A percentile compares a stretch with the other conserved stretches of the same genome.
phyloP scores from a whole-genome alignment of 2,888 invertebrate genomes.

The Heliothis peltigera region DNA sequence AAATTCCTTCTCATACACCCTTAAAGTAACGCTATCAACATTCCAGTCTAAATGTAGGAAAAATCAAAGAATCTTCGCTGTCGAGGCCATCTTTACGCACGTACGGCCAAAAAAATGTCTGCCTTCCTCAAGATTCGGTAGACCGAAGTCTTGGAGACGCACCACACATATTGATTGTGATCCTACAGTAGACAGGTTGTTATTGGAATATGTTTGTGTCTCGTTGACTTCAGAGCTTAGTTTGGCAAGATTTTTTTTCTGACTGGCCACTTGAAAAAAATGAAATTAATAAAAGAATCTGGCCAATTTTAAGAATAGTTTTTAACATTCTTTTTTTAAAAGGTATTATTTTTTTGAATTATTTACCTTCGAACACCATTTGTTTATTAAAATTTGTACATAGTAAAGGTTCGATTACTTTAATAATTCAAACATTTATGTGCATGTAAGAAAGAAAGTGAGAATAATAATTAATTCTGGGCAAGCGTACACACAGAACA shows the following conservation, averaged over 20 bases:
- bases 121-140: constrained; percentile 65
- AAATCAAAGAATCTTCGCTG: constrained; percentile 60
- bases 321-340: no score
- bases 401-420: no score
- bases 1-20: constrained; percentile 26
- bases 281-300: no score
- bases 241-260: no score
- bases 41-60: constrained; percentile 56
- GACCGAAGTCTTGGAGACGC: constrained; percentile 48
- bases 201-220: background rate
- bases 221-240: background rate
- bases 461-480: no score
- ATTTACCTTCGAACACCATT: no score
- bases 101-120: constrained; percentile 74
- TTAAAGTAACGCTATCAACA: constrained; percentile 32
- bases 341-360: no score
- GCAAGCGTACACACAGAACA: no score
- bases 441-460: no score
- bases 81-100: constrained; percentile 73
- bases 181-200: constrained; percentile 14
- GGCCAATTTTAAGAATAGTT: background rate
- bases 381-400: no score
- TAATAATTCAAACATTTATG: no score
- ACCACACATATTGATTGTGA: constrained; percentile 68
- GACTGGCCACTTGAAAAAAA: no score